Base-by-base conservation (phyloP, 30 jellyfish, hydroid and myxozoan genomes). In the Morbakka virulenta region DNA sequence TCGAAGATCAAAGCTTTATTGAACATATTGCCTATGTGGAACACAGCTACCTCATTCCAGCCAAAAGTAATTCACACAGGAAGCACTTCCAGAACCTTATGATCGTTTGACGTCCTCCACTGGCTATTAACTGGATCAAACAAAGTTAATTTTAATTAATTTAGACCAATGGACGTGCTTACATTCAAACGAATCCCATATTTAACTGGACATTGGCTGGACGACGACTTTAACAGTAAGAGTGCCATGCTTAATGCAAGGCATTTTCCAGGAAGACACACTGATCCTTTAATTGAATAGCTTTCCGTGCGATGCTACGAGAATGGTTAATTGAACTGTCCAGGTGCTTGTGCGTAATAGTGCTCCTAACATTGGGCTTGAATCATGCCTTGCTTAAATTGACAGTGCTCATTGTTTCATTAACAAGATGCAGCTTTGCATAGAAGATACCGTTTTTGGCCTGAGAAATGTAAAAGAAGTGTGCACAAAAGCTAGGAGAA, bases 81-180 rank as follows among this genome's bases (percentile, higher is more conserved):
- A 35, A 3, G 90, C 53, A 51, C 67, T 79, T 28, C 90, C 93
- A 14, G 33, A 69, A 24, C 50, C 70, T 32, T 67, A 63, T 77
- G 24, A 74, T 30, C 25, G 47, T 41, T 53, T 48, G 57, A 81
- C 52, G 28, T 57, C 52, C 33, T 57, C 53, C 0, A 68, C 70
- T 52, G 79, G 76, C 17, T 84, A 52, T 24, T 66, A 68, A 62
- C 9, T 81, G 41, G 67, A 53, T 14, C 35, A 35, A 72, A 89
- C 85, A 0, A 72, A 84, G 80, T 75, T 65, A 25, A 63, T 84
- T 33, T 63, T 74, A 0, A 73, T 84, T 33, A 72, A 88, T 50
- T 72, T 88, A 62, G 84, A 83, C 80, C 31, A 72, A 41, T 84
- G 89, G 95, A 74, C 95, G 52, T 84, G 89, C 74, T 49, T 80